phyloP scores from a whole-genome alignment of 1,140 invertebrate species.

The Amyelois transitella region DNA sequence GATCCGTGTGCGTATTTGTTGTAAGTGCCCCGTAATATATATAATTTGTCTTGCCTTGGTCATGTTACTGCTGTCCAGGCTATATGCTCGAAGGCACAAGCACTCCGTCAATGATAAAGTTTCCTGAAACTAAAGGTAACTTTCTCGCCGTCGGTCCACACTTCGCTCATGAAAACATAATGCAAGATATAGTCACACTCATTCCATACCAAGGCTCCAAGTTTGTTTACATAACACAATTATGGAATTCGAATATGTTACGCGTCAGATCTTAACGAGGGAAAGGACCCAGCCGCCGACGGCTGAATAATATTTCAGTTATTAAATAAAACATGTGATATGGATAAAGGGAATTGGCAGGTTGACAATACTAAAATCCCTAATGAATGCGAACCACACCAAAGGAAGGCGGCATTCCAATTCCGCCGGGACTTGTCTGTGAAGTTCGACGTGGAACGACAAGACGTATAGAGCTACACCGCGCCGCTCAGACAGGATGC shows the following conservation, averaged over 20 bases:
- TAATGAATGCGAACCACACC: constrained; percentile 27
- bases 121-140: constrained; percentile 41
- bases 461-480: constrained; percentile 31
- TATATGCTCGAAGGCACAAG: constrained; percentile 18
- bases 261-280: background rate
- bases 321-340: constrained; percentile 19
- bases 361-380: constrained; percentile 13
- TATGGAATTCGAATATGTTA: constrained; percentile 1
- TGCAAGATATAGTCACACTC: background rate
- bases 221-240: constrained; percentile 4
- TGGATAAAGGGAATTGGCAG: constrained; percentile 10
- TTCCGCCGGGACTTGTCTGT: background rate
- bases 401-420: constrained; percentile 4
- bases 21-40: too few species aligned
- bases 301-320: constrained; percentile 12
- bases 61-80: constrained; percentile 16
- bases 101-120: constrained; percentile 50
- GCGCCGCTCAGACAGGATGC: constrained; percentile 7
- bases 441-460: constrained; percentile 21
- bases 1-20: too few species aligned
- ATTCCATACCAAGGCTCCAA: constrained; percentile 23
- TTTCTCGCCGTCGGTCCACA: constrained; percentile 30
- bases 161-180: background rate
- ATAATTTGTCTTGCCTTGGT: background rate
- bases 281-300: background rate